These are phyloP conservation scores for Strix uralensis DNA, from an alignment of 2,113 vertebrate genomes.

Conservation along the genomic window DNA sequence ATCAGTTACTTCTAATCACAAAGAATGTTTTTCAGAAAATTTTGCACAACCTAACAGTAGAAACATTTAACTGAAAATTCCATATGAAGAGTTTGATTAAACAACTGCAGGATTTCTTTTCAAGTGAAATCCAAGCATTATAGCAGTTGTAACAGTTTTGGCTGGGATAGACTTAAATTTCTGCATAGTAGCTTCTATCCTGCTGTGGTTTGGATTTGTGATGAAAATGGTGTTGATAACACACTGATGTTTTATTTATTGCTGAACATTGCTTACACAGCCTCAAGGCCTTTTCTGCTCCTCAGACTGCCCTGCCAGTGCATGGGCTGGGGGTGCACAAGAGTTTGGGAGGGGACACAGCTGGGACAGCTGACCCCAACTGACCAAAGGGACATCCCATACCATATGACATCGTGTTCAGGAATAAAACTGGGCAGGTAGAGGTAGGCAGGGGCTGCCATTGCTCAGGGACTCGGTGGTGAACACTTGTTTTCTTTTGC, in stretches of 20 bases:
- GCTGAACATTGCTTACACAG: background rate
- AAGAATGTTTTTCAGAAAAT: background rate
- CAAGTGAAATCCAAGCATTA: background rate
- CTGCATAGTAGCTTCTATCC: background rate
- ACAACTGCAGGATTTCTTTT: background rate
- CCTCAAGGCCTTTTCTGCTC: background rate
- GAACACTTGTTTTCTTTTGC: background rate
- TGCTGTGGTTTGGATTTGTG: background rate
- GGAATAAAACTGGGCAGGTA: background rate
- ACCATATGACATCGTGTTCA: background rate
- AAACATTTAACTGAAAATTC: background rate
- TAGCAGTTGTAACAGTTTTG: background rate
- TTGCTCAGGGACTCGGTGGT: fast-evolving
- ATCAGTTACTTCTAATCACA: background rate
- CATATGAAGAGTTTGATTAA: background rate
- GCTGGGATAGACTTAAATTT: background rate
- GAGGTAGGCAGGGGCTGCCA: background rate
- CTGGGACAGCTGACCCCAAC: background rate
- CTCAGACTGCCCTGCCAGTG: background rate
- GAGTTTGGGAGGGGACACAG: background rate
- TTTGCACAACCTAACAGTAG: background rate
- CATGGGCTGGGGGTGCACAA: background rate
- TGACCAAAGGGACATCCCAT: background rate
- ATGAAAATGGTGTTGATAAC: background rate
- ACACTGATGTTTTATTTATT: background rate